Base-by-base conservation (phyloP, 2,888 invertebrate genomes). In the Chrysotoxum bicinctum region DNA sequence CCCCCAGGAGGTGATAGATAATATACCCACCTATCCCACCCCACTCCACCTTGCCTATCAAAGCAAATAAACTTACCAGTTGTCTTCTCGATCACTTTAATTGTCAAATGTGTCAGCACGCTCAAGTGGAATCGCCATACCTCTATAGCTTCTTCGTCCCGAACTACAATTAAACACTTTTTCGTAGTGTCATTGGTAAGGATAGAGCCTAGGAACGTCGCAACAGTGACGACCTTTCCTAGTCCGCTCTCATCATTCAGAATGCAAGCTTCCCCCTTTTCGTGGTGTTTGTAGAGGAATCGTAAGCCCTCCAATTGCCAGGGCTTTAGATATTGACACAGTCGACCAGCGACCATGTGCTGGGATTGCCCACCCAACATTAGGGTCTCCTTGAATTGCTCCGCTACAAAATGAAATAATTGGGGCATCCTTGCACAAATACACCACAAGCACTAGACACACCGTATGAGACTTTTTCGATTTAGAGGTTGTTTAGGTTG, bases 211-310 rank as follows among this genome's bases (percentile, higher is more conserved):
- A 92, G 78, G 16, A 92, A 88, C 3, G 89, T 90, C 3, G 88
- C 87, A n/a, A 90, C 88, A 3, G 89, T 84, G 0, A 90, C 90
- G 66, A 88, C 87, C 70, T 92, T 92, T 0, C 92, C 92, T 75
- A 92, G 87, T 0, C 92, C 92, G 75, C 90, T 89, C 85, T 92
- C 92, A 77, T 92, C 91, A 79, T 92, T 92, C 12, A 90, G 88
- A 60, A 91, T 89, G 80, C 91, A 89, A 52, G 90, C 89, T 60
- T 91, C 90, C 5, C 89, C 88, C 73, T 89, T 90, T 43, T 88
- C 87, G 72, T 90, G 89, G 75, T 90, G 90, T 2, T 88, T 88
- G 73, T 90, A 89, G 14, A 92, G 87, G 79, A 91, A 91, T 5
- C 89, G 89, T 45, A 91, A 82, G 0, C 90, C 91, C 9, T 91